Conservation (phyloP, 2,888 invertebrate genomes). For the Diloba caeruleocephala region DNA sequence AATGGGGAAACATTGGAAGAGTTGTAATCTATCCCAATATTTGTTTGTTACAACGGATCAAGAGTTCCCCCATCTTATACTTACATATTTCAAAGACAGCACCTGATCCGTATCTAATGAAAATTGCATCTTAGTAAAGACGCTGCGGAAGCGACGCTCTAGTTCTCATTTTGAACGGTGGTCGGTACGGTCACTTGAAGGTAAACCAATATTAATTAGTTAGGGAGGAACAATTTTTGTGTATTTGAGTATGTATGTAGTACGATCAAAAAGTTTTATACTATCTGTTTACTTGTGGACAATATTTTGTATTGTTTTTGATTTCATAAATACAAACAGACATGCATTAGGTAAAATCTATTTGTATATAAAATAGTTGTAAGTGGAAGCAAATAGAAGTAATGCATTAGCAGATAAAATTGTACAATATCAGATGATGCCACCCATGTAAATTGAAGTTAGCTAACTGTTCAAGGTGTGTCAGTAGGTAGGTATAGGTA, state of each 20-base stretch:
- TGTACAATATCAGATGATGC: constrained; percentile 19
- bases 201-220: constrained; percentile 3
- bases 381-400: not conserved
- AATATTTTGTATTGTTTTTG: too few relatives aligned
- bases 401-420: constrained; percentile 11
- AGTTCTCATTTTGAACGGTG: constrained; percentile 11
- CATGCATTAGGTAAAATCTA: too few relatives aligned
- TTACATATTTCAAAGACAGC: constrained; percentile 25
- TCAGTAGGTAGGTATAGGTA: constrained; percentile 38
- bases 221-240: constrained; percentile 2
- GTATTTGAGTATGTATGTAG: not conserved
- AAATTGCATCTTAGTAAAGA: constrained; percentile 44
- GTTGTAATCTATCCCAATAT: constrained; percentile 4
- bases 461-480: constrained; percentile 33
- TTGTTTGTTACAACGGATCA: constrained; percentile 22
- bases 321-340: too few relatives aligned
- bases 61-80: constrained; percentile 28
- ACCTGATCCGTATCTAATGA: constrained; percentile 50
- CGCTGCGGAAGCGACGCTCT: constrained; percentile 9
- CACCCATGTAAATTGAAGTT: constrained; percentile 57
- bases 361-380: too few relatives aligned
- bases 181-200: constrained; percentile 6
- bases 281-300: too few relatives aligned
- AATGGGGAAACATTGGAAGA: constrained; percentile 2
- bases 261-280: too few relatives aligned